phyloP scores from a whole-genome alignment of 2,113 vertebrate genomes.

The Daboia siamensis region DNA sequence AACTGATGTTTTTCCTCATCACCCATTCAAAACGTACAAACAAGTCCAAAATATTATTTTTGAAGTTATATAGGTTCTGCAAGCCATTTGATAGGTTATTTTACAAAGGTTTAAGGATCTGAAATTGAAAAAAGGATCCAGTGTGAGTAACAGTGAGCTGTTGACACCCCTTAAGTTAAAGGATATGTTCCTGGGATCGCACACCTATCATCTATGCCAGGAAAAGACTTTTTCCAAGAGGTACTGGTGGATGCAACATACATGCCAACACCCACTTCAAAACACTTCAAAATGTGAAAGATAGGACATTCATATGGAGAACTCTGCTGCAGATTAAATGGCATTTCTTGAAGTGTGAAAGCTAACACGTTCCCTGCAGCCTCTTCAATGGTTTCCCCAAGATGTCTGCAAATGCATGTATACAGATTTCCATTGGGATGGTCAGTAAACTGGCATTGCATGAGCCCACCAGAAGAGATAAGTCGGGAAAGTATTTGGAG shows the following conservation, averaged over 20 bases:
- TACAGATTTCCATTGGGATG: not conserved
- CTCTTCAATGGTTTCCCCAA: not conserved
- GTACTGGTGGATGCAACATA: not conserved
- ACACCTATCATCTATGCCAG: not conserved
- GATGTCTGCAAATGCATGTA: not conserved
- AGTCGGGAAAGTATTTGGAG: not conserved
- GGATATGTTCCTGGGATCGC: not conserved
- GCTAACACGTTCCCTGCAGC: not conserved
- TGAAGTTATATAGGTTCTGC: not conserved
- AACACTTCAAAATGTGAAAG: not conserved
- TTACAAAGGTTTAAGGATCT: not conserved
- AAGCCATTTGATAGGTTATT: not conserved
- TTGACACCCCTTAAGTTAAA: not conserved
- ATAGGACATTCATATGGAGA: not conserved
- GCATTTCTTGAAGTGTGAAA: not conserved
- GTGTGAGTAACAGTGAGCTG: not conserved
- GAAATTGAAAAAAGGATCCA: not conserved
- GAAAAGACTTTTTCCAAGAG: not conserved
- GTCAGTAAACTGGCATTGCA: not conserved
- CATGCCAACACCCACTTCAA: not conserved
- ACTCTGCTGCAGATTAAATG: not conserved
- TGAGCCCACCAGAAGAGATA: not conserved
- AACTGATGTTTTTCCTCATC: not conserved
- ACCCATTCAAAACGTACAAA: not conserved
- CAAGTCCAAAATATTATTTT: not conserved